phyloP scores from a whole-genome alignment of 2,888 invertebrate species.

The Bibio marci region DNA sequence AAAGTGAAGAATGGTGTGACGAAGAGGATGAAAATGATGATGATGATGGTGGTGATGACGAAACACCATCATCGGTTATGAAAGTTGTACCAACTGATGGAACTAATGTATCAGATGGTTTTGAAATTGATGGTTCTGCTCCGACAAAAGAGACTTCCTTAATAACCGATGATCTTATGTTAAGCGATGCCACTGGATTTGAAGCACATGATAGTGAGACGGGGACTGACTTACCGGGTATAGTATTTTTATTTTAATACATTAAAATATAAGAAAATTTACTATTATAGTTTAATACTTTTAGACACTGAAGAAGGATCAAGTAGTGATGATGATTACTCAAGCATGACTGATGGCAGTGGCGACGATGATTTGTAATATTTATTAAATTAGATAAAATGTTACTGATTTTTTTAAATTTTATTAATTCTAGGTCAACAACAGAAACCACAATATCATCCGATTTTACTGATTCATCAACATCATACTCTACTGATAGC shows the following conservation, averaged over 20 bases:
- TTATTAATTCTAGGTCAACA: no score
- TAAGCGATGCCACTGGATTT: constrained; percentile 30
- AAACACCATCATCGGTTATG: no score
- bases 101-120: constrained; percentile 14
- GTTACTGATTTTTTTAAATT: no score
- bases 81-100: constrained; percentile 15
- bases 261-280: no score
- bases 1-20: constrained; percentile 35
- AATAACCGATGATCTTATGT: constrained; percentile 32
- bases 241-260: no score
- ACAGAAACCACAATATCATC: no score
- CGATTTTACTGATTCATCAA: no score
- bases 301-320: not conserved
- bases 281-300: no score
- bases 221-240: not conserved
- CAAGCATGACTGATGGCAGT: constrained; percentile 12
- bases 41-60: no score
- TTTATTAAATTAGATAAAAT: no score
- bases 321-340: constrained; percentile 13
- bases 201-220: constrained; percentile 9
- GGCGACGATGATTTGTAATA: constrained; percentile 14
- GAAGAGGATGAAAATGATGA: constrained; percentile 29
- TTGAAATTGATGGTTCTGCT: constrained; percentile 18
- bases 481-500: no score
- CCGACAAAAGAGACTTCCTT: constrained; percentile 21